These are phyloP conservation scores for Glyphotaelius pellucidus DNA, from an alignment of 2,888 invertebrate species.

Conservation along the genomic window DNA sequence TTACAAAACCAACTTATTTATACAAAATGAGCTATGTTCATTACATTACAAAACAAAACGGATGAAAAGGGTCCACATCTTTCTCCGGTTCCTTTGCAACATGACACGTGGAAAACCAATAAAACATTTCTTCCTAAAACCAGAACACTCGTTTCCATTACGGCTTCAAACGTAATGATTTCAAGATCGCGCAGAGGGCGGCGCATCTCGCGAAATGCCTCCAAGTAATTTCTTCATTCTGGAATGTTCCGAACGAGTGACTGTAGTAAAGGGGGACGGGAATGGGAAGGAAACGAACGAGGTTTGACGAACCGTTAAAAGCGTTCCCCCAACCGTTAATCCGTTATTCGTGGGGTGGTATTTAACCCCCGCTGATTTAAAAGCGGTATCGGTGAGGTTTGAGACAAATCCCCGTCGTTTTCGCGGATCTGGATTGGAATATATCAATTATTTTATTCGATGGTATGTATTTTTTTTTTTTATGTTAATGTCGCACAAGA, in stretches of 20 bases:
- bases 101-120: neutral
- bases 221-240: slow-evolving; percentile 53
- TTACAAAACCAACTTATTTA: too few species aligned
- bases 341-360: slow-evolving; percentile 39
- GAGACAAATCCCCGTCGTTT: slow-evolving; percentile 16
- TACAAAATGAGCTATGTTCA: neutral
- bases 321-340: slow-evolving; percentile 33
- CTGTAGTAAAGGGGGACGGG: slow-evolving; percentile 8
- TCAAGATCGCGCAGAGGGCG: neutral
- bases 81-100: neutral
- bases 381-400: slow-evolving; percentile 17
- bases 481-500: too few species aligned
- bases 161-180: neutral
- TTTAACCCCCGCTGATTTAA: slow-evolving; percentile 35
- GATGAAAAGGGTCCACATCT: neutral
- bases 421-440: neutral
- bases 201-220: slow-evolving; percentile 17
- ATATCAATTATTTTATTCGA: neutral
- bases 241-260: slow-evolving; percentile 52
- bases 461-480: neutral
- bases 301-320: slow-evolving; percentile 63
- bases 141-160: neutral
- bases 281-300: slow-evolving; percentile 24
- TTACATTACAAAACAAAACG: neutral
- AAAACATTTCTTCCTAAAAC: neutral